A percentile compares a stretch with the other conserved stretches of the same genome.
phyloP scores from a whole-genome alignment of 2,888 invertebrate species.

The Drosophila quasianomalipes region DNA sequence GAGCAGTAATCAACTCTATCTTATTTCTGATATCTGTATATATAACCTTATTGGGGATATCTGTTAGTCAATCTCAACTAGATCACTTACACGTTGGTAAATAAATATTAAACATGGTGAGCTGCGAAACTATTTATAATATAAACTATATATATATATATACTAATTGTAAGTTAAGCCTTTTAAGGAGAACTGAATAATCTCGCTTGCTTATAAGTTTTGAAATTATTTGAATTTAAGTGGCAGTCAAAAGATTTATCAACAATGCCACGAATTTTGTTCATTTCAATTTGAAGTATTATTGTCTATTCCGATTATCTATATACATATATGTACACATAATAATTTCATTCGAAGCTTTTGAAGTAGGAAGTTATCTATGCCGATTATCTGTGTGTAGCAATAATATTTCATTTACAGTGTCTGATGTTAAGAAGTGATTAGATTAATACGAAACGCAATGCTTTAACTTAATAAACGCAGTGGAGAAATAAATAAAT shows the following conservation, averaged over 20 bases:
- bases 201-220: constrained; percentile 3
- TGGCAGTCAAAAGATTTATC: constrained; percentile 31
- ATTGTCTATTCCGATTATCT: constrained; percentile 50
- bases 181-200: background rate
- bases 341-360: constrained; percentile 8
- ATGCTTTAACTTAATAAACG: constrained; percentile 11
- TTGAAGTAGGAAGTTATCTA: constrained; percentile 52
- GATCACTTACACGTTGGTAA: background rate
- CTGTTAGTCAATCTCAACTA: background rate
- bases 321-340: background rate
- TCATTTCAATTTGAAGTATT: constrained; percentile 47
- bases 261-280: constrained; percentile 40
- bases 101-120: background rate
- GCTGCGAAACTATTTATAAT: background rate
- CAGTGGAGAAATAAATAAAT: background rate
- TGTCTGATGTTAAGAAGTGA: constrained; percentile 16
- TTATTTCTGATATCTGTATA: background rate
- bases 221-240: constrained; percentile 32
- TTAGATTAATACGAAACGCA: constrained; percentile 48
- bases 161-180: background rate
- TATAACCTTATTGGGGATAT: background rate
- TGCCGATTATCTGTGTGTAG: constrained; percentile 40
- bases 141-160: background rate
- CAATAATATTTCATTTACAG: constrained; percentile 22
- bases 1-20: background rate